Evolutionary conservation across 2,113 vertebrate species (phyloP).

Genomic region (Vireo altiloquus): DNA sequence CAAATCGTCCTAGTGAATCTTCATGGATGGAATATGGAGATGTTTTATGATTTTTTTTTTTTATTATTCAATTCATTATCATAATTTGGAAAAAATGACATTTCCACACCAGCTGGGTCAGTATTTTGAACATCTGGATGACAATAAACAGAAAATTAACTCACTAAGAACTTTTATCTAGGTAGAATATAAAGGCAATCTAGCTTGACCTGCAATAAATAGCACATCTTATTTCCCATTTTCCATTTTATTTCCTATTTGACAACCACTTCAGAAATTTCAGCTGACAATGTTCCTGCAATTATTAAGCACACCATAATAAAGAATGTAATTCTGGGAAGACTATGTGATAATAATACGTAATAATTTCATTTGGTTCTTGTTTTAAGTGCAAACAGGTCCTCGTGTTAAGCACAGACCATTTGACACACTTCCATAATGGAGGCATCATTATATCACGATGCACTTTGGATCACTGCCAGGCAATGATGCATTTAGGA

Average conservation of each 20-base stretch:
- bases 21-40: background rate
- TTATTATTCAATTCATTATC: background rate
- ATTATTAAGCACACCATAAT: background rate
- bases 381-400: background rate
- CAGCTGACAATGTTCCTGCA: background rate
- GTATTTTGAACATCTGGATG: background rate
- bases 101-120: background rate
- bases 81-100: background rate
- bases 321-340: background rate
- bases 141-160: background rate
- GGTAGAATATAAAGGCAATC: background rate
- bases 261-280: background rate
- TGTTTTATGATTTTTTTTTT: background rate
- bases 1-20: background rate
- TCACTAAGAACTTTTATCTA: background rate
- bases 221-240: background rate
- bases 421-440: background rate
- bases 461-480: background rate
- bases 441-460: background rate
- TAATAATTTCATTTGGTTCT: background rate
- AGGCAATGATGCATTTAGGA: background rate
- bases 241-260: background rate
- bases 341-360: background rate
- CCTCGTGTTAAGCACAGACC: background rate
- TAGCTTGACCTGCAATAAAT: background rate